A percentile compares a stretch with the other conserved stretches of the same genome.
These are phyloP conservation scores for Gymnothorax reevesii DNA, from an alignment of 2,797 vertebrate species.

Conservation along the genomic window DNA sequence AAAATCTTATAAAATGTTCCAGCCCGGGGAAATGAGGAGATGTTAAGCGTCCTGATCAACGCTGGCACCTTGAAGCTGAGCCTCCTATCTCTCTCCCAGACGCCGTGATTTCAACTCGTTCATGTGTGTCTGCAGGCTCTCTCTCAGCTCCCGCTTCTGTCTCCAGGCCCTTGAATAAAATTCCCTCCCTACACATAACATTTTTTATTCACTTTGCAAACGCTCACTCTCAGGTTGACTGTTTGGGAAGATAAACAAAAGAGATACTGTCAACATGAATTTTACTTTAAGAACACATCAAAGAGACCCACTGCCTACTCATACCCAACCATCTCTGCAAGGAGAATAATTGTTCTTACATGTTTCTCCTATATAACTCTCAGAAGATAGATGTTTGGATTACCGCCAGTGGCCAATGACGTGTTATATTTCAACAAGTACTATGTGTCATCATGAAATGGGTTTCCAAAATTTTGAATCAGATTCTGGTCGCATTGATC, in stretches of 20 bases:
- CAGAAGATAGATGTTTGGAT: neutral
- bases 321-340: slow-evolving; percentile 1
- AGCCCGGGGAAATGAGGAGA: neutral
- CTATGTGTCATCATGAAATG: neutral
- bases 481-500: neutral
- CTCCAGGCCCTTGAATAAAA: slow-evolving; percentile 12
- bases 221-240: neutral
- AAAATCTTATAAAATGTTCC: neutral
- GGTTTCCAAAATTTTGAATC: neutral
- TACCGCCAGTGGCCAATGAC: neutral
- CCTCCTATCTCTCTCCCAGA: neutral
- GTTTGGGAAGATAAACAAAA: slow-evolving; percentile 13
- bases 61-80: neutral
- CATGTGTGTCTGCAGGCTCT: slow-evolving; percentile 7
- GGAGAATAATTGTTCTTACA: slow-evolving; percentile 1
- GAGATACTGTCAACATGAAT: slow-evolving; percentile 17
- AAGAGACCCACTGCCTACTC: neutral
- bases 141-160: neutral
- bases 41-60: neutral
- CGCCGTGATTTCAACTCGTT: neutral
- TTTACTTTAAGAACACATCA: slow-evolving; percentile 14
- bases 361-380: neutral
- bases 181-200: neutral
- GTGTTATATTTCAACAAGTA: neutral
- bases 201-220: neutral